Evolutionary conservation across 1,140 invertebrate species (phyloP), one percentile per base, ranked within the genome.

Genomic region (Atopsyche davidsoni): DNA sequence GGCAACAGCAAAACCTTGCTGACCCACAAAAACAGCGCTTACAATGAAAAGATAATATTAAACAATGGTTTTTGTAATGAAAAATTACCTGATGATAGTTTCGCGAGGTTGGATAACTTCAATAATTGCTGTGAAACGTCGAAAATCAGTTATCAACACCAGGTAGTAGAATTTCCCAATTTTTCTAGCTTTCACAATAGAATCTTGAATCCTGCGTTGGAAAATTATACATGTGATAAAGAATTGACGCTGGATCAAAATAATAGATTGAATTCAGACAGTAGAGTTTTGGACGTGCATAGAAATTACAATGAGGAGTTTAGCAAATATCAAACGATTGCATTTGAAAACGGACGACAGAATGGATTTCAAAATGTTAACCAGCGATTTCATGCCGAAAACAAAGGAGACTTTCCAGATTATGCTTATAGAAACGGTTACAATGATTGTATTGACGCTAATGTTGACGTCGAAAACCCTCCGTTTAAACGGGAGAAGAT

Each of bases 301-400:
- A 3, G 9, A n/a, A n/a, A 7, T 45, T 28, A 41, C 22, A 36
- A 43, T 14, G 34, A 45, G 4, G 43, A 52, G 10, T 46, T 52
- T 42, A 51, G 43, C 22, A 53, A 51, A 14, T 53, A 53, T 44
- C 47, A 45, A 18, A 35, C 44, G 4, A 51, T 53, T 18, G 32
- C 44, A 2, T 58, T 46, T 44, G 46, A 35, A 10, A 38, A 24
- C 34, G 46, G 23, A 42, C n/a, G n/a, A 28, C 24, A 28, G 24
- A 7, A 7, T 28, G 24, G n/a, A 28, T 28, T 28, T 28, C n/a
- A 28, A n/a, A 28, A 28, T n/a, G 6, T 28, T 28, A 39, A 16
- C n/a, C 14, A 17, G 40, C 35, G 21, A 43, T 28, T 44, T 17
- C 25, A 18, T 44, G 19, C 10, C 14, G 48, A 24, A 34, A 3